These are phyloP conservation scores for Athene noctua DNA, from an alignment of 2,113 vertebrate genomes.

Conservation along the genomic window DNA sequence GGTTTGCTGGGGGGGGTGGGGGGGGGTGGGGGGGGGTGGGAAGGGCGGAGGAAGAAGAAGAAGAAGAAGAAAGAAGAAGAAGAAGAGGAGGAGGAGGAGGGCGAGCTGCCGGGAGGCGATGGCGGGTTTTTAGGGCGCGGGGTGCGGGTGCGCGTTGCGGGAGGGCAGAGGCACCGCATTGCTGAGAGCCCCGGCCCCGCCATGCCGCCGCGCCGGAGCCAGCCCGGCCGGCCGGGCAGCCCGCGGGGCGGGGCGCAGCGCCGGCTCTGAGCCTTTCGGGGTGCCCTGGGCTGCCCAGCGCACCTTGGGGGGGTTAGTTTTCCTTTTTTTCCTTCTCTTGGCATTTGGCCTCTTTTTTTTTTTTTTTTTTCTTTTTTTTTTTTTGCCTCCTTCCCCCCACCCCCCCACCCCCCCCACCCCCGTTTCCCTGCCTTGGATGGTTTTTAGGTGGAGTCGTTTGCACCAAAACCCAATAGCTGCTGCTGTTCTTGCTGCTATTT, in stretches of 20 bases:
- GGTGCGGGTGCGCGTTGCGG: not conserved
- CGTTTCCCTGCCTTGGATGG: conserved; percentile 34
- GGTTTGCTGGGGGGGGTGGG: not conserved
- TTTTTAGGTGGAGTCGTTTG: conserved; percentile 64
- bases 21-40: not conserved
- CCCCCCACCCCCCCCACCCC: not conserved
- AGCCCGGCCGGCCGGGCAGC: not conserved
- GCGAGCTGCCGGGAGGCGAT: not conserved
- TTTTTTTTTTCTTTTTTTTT: not conserved
- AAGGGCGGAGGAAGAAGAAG: not conserved
- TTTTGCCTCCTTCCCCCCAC: no score
- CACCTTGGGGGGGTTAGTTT: no score
- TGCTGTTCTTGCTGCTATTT: conserved; percentile 25
- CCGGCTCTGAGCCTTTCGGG: conserved; percentile 1
- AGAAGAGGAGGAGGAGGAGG: no score
- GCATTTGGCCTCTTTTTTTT: no score
- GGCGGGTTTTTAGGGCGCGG: not conserved
- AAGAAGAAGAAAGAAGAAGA: no score
- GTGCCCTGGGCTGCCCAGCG: no score
- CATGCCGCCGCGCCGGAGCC: conserved; percentile 17
- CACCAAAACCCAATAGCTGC: conserved; percentile 53
- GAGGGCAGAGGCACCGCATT: conserved; percentile 19
- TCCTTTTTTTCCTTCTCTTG: not conserved
- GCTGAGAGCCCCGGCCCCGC: not conserved
- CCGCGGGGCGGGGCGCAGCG: not conserved